Percentiles rank a stretch among this genome's conserved stretches.
These are phyloP conservation scores for Oxygymnocypris stewartii DNA, from an alignment of 2,113 vertebrate species.

Conservation along the genomic window DNA sequence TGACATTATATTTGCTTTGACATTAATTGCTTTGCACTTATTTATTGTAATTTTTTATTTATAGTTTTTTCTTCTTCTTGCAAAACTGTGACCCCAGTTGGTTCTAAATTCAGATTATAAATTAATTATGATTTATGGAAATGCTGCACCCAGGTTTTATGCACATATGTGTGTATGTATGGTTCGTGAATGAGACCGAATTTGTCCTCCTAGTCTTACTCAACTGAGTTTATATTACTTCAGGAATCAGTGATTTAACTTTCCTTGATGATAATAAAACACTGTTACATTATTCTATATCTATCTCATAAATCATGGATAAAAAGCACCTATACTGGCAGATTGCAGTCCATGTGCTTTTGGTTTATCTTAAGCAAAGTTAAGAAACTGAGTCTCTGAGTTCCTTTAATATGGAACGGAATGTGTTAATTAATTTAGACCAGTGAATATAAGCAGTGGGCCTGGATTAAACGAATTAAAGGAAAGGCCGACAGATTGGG, in stretches of 20 bases:
- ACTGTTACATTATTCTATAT: not conserved
- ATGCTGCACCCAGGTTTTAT: not conserved
- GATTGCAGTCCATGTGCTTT: not conserved
- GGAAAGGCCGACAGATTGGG: conserved; percentile 29
- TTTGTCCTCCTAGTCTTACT: not conserved
- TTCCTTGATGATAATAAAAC: too few relatives aligned
- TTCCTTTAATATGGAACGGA: conserved; percentile 59
- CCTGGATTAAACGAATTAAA: conserved; percentile 70
- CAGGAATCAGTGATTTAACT: not conserved
- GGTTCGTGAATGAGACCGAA: not conserved
- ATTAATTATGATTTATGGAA: not conserved
- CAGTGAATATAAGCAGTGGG: conserved; percentile 45
- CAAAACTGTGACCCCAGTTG: not conserved
- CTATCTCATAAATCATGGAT: not conserved
- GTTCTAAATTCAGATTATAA: not conserved
- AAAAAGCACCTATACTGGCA: not conserved
- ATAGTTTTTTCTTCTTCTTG: not conserved
- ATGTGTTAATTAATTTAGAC: conserved; percentile 68
- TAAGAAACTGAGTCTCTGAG: conserved; percentile 54
- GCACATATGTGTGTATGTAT: not conserved
- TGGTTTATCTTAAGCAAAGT: conserved; percentile 49
- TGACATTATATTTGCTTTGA: not conserved
- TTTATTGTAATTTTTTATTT: too few relatives aligned
- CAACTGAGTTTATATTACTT: not conserved
- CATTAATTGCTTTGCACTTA: too few relatives aligned